A percentile compares a stretch with the other conserved stretches of the same genome.
Evolutionary conservation across 2,888 invertebrate species (phyloP).

Genomic region (Callyntrura guangdongensis): DNA sequence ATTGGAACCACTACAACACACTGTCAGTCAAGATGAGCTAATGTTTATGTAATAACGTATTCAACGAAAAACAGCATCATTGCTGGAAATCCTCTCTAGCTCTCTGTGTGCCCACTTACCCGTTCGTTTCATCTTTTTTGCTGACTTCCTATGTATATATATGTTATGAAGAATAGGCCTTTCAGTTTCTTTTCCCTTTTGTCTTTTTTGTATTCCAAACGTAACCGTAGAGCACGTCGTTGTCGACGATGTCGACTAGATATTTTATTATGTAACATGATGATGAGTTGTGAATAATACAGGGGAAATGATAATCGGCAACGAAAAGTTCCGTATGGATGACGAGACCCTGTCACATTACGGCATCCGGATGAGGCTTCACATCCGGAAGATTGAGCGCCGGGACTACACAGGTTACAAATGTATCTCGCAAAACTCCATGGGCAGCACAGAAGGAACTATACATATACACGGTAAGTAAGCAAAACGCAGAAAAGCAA

Average conservation of each 20-base stretch:
- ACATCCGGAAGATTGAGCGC: conserved; percentile 80
- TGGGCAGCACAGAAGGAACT: conserved; percentile 96
- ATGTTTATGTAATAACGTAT: conserved; percentile 71
- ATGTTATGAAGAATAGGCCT: too few species aligned
- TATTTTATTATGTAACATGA: conserved; percentile 10
- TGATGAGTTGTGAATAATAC: conserved; percentile 85
- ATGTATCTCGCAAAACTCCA: conserved; percentile 96
- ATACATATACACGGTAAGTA: conserved; percentile 94
- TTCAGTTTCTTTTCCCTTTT: conserved; percentile 20
- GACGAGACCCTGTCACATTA: conserved; percentile 86
- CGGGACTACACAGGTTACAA: conserved; percentile 86
- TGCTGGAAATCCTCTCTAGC: conserved; percentile 14
- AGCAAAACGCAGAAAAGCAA: neutral
- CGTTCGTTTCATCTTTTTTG: conserved; percentile 2
- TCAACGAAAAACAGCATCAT: conserved; percentile 14
- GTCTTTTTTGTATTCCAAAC: conserved; percentile 21
- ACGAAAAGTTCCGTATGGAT: conserved; percentile 93
- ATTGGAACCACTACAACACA: too few species aligned
- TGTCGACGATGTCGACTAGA: too few species aligned
- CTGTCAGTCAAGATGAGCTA: conserved; percentile 68
- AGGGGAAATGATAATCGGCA: conserved; percentile 97
- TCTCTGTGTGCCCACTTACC: too few species aligned
- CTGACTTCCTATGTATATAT: conserved; percentile 40
- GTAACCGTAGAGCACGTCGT: conserved; percentile 76
- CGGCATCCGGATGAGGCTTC: conserved; percentile 83